These are phyloP conservation scores for Loris lydekkerianus DNA, from an alignment of 2,797 vertebrate species.

Conservation along the genomic window DNA sequence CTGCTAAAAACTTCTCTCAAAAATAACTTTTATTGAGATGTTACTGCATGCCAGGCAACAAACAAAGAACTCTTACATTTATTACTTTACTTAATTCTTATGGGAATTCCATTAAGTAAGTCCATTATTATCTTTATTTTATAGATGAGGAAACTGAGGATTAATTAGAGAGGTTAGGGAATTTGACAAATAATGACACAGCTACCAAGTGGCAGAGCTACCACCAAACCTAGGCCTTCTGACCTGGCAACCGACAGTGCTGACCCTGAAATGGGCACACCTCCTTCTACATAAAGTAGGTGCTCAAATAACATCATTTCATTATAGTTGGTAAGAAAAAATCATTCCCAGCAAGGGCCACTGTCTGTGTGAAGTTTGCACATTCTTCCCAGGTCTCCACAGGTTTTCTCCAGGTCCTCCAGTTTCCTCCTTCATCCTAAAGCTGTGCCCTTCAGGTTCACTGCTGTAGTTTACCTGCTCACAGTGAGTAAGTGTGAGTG, in stretches of 20 bases:
- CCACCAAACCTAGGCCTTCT: neutral
- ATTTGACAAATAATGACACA: neutral
- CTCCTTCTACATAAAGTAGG: neutral
- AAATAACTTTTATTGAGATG: constrained; percentile 1
- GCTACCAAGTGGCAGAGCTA: neutral
- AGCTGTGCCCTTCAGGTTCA: neutral
- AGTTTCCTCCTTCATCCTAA: neutral
- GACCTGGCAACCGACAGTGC: neutral
- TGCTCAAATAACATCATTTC: neutral
- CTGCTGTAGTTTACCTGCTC: neutral
- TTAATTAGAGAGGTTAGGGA: neutral
- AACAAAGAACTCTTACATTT: neutral
- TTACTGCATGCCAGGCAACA: neutral
- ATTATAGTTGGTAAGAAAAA: neutral
- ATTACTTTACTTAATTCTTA: neutral
- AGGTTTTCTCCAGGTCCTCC: neutral
- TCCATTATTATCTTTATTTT: constrained; percentile 16
- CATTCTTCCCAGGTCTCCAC: neutral
- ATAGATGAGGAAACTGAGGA: neutral
- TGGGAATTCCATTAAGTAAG: neutral
- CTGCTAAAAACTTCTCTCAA: neutral
- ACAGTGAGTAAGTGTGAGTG: neutral
- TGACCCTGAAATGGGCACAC: neutral
- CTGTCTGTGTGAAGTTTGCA: neutral
- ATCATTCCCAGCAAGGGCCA: neutral